These are phyloP conservation scores for Chaetops frenatus DNA, from an alignment of 2,113 vertebrate species.

Conservation along the genomic window DNA sequence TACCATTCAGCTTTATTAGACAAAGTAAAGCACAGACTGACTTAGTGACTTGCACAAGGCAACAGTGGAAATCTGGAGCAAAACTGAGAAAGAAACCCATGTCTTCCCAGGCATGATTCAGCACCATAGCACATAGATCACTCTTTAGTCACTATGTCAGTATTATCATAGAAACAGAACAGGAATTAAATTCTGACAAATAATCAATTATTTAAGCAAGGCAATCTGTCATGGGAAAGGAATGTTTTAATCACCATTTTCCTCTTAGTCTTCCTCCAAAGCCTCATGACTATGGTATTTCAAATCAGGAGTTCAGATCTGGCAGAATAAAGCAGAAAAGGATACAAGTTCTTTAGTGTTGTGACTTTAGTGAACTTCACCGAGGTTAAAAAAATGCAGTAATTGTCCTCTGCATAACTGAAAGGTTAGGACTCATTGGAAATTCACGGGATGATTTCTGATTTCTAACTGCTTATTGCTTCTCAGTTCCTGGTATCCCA, in stretches of 20 bases:
- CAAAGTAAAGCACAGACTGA: not conserved
- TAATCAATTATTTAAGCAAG: not conserved
- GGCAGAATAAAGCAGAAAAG: not conserved
- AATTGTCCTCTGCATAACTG: not conserved
- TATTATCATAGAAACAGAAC: not conserved
- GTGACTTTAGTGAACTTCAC: not conserved
- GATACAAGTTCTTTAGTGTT: not conserved
- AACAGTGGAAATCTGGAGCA: not conserved
- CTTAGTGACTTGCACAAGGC: not conserved
- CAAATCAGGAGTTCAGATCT: not conserved
- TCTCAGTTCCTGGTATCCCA: not conserved
- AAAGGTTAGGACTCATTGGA: not conserved
- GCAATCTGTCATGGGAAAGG: not conserved
- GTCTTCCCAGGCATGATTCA: not conserved
- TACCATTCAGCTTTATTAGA: not conserved
- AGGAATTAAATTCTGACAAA: not conserved
- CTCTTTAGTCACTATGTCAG: not conserved
- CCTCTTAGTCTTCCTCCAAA: not conserved
- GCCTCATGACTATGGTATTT: not conserved
- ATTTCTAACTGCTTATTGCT: not conserved
- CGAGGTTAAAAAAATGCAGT: not conserved
- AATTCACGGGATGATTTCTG: not conserved
- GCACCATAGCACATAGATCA: not conserved
- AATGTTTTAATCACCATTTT: not conserved
- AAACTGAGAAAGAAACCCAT: not conserved